Base-by-base conservation (phyloP, 1,140 invertebrate genomes). In the Drosophila repleta region DNA sequence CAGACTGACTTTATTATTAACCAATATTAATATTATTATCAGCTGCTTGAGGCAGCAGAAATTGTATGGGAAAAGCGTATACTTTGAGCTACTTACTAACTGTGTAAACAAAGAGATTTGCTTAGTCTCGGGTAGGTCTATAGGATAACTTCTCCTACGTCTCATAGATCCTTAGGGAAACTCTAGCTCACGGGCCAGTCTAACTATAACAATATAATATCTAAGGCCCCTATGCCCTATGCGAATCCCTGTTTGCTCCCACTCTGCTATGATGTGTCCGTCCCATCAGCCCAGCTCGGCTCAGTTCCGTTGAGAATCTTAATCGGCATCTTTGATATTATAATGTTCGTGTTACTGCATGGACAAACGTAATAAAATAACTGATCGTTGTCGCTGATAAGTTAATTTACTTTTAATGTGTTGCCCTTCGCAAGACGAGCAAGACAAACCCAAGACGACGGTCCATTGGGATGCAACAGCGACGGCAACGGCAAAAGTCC, bases 321-420 rank as follows among this genome's bases (percentile, higher is more conserved):
- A 89, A 88, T 88, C 83, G 83, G 83, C 84, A 88, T 88, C 83
- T 90, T 90, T 90, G 88, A 90, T 88, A 90, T 90, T 90, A 90
- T 90, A 90, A 90, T 90, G 88, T 90, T 90, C 88, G 88, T 90
- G 88, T 90, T 90, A 80, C 88, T 87, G 82, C 83, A 88, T 90
- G 88, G 88, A 90, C 88, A 90, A 90, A 87, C 88, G 88, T 90
- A 90, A 90, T 90, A 90, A 90, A 90, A 90, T 90, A 90, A 90
- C 88, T 88, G 88, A 90, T 90, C 88, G 82, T 90, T 90, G 88
- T 90, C 77, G 88, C 88, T 90, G 88, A 90, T 90, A 90, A 90
- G 88, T 90, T 90, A 90, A 90, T 90, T 90, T 90, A 90, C 88
- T 90, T 90, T 90, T 90, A 90, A 90, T 90, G 88, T 88, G 88